Evolutionary conservation across 2,797 vertebrate species (phyloP), one percentile per base, ranked within the genome.

Genomic region (Caiman crocodilus): DNA sequence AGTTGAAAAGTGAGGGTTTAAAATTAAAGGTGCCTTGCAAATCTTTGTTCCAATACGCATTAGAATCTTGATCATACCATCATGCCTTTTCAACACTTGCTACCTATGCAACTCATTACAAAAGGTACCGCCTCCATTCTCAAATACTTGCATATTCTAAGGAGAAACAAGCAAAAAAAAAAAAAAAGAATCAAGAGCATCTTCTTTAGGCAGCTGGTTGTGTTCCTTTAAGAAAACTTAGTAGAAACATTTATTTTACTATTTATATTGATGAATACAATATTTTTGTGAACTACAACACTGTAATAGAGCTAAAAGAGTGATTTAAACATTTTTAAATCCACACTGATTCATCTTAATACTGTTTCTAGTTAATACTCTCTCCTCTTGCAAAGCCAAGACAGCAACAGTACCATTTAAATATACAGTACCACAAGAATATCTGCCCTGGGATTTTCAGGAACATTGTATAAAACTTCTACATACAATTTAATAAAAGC

Each of bases 21-120:
- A 79, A 65, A 89, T 26, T 17, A 94, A 35, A 64, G 26, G 6
- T 64, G 14, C 61, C 60, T 94, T 93, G 93, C 85, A 89, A 14
- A 75, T 18, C 65, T 76, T 76, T 89, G 14, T 85, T 90, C 82
- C 80, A 88, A 83, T 55, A 85, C 9, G 88, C 30, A 60, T 50
- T 63, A 20, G 81, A 85, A 79, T 28, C 65, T 60, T 14, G 1
- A 20, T 60, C 91, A 93, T 7, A 83, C 26, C 57, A 75, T 12
- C 50, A 73, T 23, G 71, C 84, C 60, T 35, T 89, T 94, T 87
- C 76, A 94, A 79, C 30, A 14, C 30, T 50, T 83, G 13, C 61
- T 26, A 28, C 26, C 61, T 64, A 28, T 28, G 14, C 26, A n/a
- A 14, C 61, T 64, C 26, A 75, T 81, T 81, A 71, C 21, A 79